Conservation (phyloP, 2,797 vertebrate genomes). For the Anableps anableps region DNA sequence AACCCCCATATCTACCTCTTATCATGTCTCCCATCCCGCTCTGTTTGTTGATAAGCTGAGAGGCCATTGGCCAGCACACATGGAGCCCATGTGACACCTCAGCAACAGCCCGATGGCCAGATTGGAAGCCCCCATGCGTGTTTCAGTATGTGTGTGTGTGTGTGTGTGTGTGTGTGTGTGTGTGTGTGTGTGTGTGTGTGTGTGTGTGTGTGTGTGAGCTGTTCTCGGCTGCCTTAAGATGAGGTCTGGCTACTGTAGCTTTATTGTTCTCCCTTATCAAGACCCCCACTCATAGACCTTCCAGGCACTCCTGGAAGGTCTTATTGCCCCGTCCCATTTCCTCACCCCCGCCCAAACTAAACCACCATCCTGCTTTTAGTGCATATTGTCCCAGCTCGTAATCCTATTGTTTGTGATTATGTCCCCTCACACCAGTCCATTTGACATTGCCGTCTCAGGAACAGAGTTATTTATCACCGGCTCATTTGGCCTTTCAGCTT, state of each 20-base stretch:
- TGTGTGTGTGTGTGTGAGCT: slow-evolving; percentile 44
- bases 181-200: slow-evolving; percentile 39
- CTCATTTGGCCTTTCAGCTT: slow-evolving; percentile 51
- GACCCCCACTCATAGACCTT: slow-evolving; percentile 37
- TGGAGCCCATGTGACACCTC: slow-evolving; percentile 76
- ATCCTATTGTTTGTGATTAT: slow-evolving; percentile 78
- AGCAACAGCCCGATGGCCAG: slow-evolving; percentile 77
- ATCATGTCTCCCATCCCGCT: slow-evolving; percentile 71
- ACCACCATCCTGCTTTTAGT: slow-evolving; percentile 62
- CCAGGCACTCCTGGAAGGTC: slow-evolving; percentile 30
- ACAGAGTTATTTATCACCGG: slow-evolving; percentile 51
- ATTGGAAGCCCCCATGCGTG: slow-evolving; percentile 64
- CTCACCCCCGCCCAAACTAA: slow-evolving; percentile 41
- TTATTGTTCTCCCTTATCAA: slow-evolving; percentile 73
- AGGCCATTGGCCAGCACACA: slow-evolving; percentile 77
- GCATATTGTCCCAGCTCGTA: slow-evolving; percentile 70
- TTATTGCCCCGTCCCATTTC: slow-evolving; percentile 45
- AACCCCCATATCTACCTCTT: slow-evolving; percentile 68
- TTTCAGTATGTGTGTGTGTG: slow-evolving; percentile 34
- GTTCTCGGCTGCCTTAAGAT: slow-evolving; percentile 51
- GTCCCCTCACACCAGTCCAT: slow-evolving; percentile 51
- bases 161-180: slow-evolving; percentile 44
- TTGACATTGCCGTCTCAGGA: slow-evolving; percentile 61
- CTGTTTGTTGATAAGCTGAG: slow-evolving; percentile 78
- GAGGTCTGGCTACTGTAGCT: slow-evolving; percentile 71